Percentiles rank a stretch among this genome's conserved stretches.
Conservation (phyloP, 2,113 vertebrate genomes). For the Mellivora capensis region DNA sequence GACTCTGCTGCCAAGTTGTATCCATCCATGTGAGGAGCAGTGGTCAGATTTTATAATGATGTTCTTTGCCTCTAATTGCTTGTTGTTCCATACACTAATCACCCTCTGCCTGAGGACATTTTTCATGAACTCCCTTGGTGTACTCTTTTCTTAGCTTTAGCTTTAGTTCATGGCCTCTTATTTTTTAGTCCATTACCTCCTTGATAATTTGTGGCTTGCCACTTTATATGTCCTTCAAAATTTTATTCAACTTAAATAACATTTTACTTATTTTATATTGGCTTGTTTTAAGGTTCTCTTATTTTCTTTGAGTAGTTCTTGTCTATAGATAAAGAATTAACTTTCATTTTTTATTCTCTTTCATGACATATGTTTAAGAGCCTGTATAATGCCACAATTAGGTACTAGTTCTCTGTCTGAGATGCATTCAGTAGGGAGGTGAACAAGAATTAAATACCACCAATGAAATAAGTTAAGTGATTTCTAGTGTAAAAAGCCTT, state of each 20-base stretch:
- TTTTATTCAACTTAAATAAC: neutral
- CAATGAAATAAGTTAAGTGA: neutral
- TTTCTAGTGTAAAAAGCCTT: neutral
- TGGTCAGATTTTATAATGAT: constrained; percentile 9
- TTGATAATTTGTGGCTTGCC: constrained; percentile 42
- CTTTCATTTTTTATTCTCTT: neutral
- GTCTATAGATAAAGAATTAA: neutral
- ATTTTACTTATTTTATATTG: neutral
- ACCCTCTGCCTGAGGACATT: constrained; percentile 54
- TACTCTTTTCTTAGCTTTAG: constrained; percentile 62
- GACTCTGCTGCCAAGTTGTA: neutral
- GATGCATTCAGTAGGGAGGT: neutral
- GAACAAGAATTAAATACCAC: neutral
- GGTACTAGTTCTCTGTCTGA: neutral
- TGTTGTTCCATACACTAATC: constrained; percentile 59
- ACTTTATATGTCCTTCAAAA: constrained; percentile 66
- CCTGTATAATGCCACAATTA: neutral
- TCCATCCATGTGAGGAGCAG: constrained; percentile 2
- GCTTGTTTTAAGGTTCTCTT: neutral
- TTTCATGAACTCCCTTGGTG: constrained; percentile 55
- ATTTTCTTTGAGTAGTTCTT: neutral
- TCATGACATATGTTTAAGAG: neutral
- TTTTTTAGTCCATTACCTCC: constrained; percentile 69
- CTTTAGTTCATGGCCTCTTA: constrained; percentile 55
- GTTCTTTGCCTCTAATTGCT: constrained; percentile 41